Evolutionary conservation across 1,140 invertebrate species (phyloP), one percentile per base, ranked within the genome.

Genomic region (Papilio polytes): DNA sequence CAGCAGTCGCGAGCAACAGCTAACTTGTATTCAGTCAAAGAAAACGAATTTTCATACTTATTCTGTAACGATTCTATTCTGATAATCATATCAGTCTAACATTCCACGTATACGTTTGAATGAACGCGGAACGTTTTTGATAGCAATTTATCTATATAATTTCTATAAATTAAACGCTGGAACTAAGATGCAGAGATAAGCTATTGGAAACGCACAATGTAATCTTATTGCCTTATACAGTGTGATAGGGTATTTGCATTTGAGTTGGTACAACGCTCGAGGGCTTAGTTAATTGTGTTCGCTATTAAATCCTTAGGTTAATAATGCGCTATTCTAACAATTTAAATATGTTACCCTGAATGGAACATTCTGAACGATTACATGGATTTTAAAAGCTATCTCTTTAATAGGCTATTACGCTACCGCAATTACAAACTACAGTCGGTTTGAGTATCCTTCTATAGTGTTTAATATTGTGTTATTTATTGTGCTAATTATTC

Each of bases 161-260:
- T 93, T 88, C 93, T 90, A 93, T 94, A 93, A 94, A 93, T 94
- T 94, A 94, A 93, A 90, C 86, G 89, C 83, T 84, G 86, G 87
- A 85, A 88, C 89, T 85, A 77, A 91, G 90, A 93, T 94, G 83
- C 82, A 83, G 86, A 92, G 92, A 94, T 94, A 94, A 93, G 87
- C 89, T 89, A 91, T 91, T 90, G 89, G 80, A 80, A 84, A 82
- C 85, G 86, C 86, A 94, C 92, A 94, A 94, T 94, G 93, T 94
- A 93, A 94, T 94, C 93, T 93, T 93, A 91, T 93, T 91, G 89
- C 93, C 92, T 89, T 94, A 93, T 90, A 91, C 85, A 91, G 91
- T 80, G 77, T 89, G 88, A 91, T 87, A 85, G 86, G 83, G 82
- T 84, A 93, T 93, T 93, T 93, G 92, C 92, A 93, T 94, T 90